phyloP scores from a whole-genome alignment of 2,888 invertebrate species.

The Andrena dorsata region DNA sequence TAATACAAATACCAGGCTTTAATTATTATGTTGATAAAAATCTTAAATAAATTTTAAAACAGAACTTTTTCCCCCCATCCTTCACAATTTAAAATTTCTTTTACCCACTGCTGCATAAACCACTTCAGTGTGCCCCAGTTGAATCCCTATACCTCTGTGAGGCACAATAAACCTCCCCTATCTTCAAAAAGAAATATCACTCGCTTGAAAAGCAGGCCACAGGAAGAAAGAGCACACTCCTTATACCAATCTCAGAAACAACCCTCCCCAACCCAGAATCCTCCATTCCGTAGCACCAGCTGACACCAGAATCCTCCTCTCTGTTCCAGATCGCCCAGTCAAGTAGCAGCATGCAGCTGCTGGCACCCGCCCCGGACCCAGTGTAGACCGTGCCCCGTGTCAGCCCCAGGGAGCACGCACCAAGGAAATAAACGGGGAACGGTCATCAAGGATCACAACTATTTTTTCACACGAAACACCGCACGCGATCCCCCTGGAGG shows the following conservation, averaged over 20 bases:
- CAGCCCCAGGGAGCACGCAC: neutral
- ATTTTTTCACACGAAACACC: conserved; percentile 67
- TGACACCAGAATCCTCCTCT: conserved; percentile 31
- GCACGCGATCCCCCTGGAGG: neutral
- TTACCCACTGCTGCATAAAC: too few species aligned
- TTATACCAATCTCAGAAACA: neutral
- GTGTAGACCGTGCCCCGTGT: conserved; percentile 72
- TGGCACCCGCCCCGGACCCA: conserved; percentile 82
- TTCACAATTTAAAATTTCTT: too few species aligned
- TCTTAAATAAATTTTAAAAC: too few species aligned
- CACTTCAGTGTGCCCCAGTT: too few species aligned
- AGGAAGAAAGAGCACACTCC: too few species aligned
- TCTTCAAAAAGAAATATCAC: too few species aligned
- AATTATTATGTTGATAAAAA: too few species aligned
- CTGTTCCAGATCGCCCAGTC: conserved; percentile 82
- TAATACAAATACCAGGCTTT: too few species aligned
- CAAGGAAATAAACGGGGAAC: neutral
- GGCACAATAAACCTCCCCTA: too few species aligned
- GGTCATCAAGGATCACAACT: conserved; percentile 46
- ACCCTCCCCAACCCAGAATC: neutral
- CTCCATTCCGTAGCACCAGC: conserved; percentile 20
- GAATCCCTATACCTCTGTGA: too few species aligned
- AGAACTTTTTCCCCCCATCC: too few species aligned
- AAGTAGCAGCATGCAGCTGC: conserved; percentile 83
- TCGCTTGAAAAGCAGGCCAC: too few species aligned